Evolutionary conservation across 2,888 invertebrate genomes (phyloP), one percentile per base, ranked within the genome.

Genomic region (Eulithis testata): DNA sequence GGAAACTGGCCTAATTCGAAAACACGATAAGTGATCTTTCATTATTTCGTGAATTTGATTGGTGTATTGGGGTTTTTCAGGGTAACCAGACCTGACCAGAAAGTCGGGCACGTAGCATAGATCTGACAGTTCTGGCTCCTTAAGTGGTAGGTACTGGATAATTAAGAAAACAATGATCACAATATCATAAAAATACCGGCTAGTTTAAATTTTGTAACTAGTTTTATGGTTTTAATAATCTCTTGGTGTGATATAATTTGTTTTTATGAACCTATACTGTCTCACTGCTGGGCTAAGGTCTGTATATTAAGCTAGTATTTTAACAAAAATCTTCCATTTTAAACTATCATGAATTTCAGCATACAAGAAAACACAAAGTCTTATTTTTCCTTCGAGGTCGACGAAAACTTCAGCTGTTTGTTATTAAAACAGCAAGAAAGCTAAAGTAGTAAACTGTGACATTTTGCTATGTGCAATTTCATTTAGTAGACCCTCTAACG

Each of bases 391-490:
- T 82, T 79, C 77, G 79, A 80, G 85, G 84, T 82, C 85, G 63
- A 66, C 73, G 63, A 73, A 82, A 89, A 88, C 82, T 89, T 90
- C 83, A 73, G 77, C 86, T 86, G 83, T 85, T 87, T 89, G 85
- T 88, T 89, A 87, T 87, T 87, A 86, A 88, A 87, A 85, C 81
- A 79, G 78, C 77, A 77, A 78, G 80, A 74, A 79, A 83, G 87
- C 79, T 81, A 81, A 80, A 84, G 81, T 85, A 89, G 84, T 87
- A 21, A 59, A 63, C 62, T 77, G 84, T 79, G 82, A 81, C 82
- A 77, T 85, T 86, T 85, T 78, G 83, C 86, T 87, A 89, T 88
- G 88, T 80, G 83, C 83, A 83, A 86, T 89, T 88, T 85, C 81
- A 85, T 87, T 31, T 31, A 31, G 31, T 31, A 76, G 78, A 73